These are phyloP conservation scores for Camelus dromedarius DNA, from an alignment of 2,113 vertebrate species.

Conservation along the genomic window DNA sequence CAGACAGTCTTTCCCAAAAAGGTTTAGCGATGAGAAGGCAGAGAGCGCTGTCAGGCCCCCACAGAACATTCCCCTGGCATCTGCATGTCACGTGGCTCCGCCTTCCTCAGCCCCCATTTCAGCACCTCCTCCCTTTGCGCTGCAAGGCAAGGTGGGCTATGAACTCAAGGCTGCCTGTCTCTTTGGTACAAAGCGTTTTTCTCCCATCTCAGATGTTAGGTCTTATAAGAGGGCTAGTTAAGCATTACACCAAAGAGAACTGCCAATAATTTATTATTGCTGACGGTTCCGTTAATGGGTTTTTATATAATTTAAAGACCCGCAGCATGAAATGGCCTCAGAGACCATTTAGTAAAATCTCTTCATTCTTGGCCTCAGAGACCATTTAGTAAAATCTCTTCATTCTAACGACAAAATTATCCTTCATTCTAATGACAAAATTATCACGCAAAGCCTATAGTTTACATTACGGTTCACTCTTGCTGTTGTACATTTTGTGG, in stretches of 20 bases:
- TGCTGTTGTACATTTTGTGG: background rate
- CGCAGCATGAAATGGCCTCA: conserved; percentile 17
- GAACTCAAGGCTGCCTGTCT: background rate
- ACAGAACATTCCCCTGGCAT: background rate
- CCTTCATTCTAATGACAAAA: background rate
- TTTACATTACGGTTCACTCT: background rate
- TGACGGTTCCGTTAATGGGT: background rate
- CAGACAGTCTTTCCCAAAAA: background rate
- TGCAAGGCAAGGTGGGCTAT: background rate
- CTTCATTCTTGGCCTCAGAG: conserved; percentile 10
- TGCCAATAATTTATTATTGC: background rate
- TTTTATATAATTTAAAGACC: background rate
- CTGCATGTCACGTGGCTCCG: background rate
- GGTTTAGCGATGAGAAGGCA: background rate
- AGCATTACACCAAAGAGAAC: background rate
- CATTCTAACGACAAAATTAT: background rate
- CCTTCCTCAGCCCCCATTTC: background rate
- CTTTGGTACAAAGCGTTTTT: background rate
- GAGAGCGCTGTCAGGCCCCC: background rate
- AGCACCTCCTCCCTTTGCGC: background rate
- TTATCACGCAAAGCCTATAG: background rate
- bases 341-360: background rate
- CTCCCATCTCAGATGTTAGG: background rate
- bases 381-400: background rate
- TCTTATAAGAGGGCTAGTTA: background rate